Evolutionary conservation across 2,888 invertebrate genomes (phyloP), one percentile per base, ranked within the genome.

Genomic region (Eupithecia centaureata): DNA sequence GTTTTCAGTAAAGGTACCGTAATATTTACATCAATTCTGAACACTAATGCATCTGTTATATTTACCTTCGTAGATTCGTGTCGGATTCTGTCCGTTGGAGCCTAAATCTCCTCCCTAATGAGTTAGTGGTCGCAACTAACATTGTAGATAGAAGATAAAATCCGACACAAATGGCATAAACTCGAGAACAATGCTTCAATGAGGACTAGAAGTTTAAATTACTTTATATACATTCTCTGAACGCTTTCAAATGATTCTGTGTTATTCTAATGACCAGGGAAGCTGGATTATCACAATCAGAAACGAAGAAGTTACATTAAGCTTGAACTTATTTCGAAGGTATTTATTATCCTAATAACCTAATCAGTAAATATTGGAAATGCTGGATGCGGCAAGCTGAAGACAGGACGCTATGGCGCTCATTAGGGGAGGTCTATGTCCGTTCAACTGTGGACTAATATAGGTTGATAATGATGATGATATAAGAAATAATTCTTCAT

Each of bases 71-170:
- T 15, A 52, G 15, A 2, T 2, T 27, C 35, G 52, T 51, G 15
- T 33, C 58, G 65, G 27, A 7, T 2, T 4, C 65, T 61, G 28
- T 35, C 38, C 58, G 64, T 35, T 35, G 51, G 30, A 22, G 33
- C 15, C 22, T 57, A 51, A 63, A 62, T 47, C 25, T 8, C 30
- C 35, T 33, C 10, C 18, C 13, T 58, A 58, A 58, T 61, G 64
- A 68, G 51, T 61, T 38, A 33, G 61, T 68, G 64, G 64, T 57
- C 61, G 52, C 54, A 60, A 61, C 57, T 27, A 42, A 57, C 54
- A 62, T 38, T 62, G 28, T 15, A 62, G 38, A 61, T 61, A 15
- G 25, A 27, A 65, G 61, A 56, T 65, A 65, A 61, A 61, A 42
- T 32, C 35, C 59, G 30, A 65, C 61, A 22, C 28, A 60, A 18